A percentile compares a stretch with the other conserved stretches of the same genome.
phyloP scores from a whole-genome alignment of 2,888 invertebrate species.

The Coenonympha arcania region DNA sequence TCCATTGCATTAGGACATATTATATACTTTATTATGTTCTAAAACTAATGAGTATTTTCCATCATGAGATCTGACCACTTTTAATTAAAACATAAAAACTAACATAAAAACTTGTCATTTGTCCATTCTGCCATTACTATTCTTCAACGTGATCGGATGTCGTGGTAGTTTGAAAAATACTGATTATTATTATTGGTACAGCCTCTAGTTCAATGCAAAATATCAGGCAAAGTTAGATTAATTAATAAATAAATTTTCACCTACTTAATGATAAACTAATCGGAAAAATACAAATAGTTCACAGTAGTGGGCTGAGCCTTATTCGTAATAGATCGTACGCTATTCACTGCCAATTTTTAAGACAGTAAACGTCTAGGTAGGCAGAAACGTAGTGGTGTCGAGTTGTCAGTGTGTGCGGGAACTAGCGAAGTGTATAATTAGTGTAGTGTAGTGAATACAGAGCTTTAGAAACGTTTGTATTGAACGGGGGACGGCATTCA shows the following conservation, averaged over 20 bases:
- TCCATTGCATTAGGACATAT: no score
- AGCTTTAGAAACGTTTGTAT: conserved; percentile 52
- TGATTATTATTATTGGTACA: no score
- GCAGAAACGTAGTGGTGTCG: conserved; percentile 27
- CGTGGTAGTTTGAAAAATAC: no score
- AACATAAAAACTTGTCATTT: no score
- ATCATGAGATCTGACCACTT: no score
- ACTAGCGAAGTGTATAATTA: conserved; percentile 59
- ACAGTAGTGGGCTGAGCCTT: neutral
- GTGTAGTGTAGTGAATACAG: conserved; percentile 53
- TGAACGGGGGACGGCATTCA: conserved; percentile 21
- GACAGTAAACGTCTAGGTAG: conserved; percentile 24
- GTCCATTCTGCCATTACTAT: no score
- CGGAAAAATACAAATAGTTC: neutral
- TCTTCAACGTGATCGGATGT: no score
- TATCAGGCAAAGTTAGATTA: neutral
- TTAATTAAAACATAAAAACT: neutral
- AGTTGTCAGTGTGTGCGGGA: conserved; percentile 58
- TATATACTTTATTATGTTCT: no score
- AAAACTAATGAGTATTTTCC: no score
- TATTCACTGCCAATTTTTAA: conserved; percentile 48
- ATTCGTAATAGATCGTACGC: conserved; percentile 21
- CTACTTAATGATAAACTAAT: no score
- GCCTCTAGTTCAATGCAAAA: neutral
- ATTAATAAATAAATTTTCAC: neutral